These are phyloP conservation scores for Nanorana parkeri DNA, from an alignment of 2,113 vertebrate species.

Conservation along the genomic window DNA sequence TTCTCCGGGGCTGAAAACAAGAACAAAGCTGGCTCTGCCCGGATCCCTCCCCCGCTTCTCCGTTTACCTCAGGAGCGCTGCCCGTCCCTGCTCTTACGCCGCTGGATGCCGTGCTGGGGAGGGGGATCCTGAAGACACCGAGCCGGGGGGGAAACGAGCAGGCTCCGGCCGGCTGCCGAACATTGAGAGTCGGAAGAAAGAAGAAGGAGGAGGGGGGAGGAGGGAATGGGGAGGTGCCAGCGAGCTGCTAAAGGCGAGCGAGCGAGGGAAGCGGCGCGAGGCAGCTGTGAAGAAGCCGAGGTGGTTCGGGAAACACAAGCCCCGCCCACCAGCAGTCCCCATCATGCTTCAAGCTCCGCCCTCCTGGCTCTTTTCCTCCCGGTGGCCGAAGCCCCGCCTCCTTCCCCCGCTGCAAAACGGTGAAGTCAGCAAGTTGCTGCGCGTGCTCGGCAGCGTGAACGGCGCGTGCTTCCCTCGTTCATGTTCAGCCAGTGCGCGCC, in stretches of 20 bases:
- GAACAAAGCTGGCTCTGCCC: conserved; percentile 73
- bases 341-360: conserved; percentile 56
- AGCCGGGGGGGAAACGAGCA: conserved; percentile 74
- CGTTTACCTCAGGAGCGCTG: conserved; percentile 79
- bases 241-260: conserved; percentile 59
- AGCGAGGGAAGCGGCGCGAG: conserved; percentile 50
- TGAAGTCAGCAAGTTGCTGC: conserved; percentile 69
- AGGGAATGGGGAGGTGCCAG: conserved; percentile 42
- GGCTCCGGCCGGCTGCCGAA: conserved; percentile 82
- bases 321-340: conserved; percentile 58
- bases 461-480: not conserved
- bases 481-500: not conserved
- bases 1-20: conserved; percentile 71
- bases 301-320: conserved; percentile 1
- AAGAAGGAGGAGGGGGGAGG: conserved; percentile 61
- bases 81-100: conserved; percentile 75
- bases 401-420: conserved; percentile 61
- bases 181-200: conserved; percentile 79
- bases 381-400: conserved; percentile 21
- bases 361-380: conserved; percentile 51
- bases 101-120: conserved; percentile 70
- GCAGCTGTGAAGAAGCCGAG: not conserved
- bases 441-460: conserved; percentile 49
- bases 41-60: conserved; percentile 58
- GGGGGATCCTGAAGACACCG: conserved; percentile 77